Conservation (phyloP, 2,797 vertebrate species). For the Pseudochirops cupreus region DNA sequence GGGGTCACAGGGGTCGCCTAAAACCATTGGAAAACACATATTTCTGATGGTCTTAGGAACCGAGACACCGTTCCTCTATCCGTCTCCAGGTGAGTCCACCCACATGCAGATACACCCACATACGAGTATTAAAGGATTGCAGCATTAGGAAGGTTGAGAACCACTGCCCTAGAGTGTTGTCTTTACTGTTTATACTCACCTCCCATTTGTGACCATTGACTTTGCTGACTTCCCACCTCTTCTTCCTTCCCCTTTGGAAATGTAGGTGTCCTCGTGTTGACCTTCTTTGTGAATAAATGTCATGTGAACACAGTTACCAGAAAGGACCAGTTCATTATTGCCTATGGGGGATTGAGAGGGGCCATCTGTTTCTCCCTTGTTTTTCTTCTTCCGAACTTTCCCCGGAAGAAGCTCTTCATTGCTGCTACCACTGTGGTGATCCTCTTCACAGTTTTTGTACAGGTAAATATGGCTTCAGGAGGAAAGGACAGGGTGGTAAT, state of each 20-base stretch:
- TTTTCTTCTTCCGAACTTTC: slow-evolving; percentile 84
- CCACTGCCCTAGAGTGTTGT: too few relatives aligned
- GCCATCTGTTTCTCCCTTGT: slow-evolving; percentile 86
- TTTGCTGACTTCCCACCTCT: slow-evolving; percentile 32
- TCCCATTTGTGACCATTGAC: background rate
- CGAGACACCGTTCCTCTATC: too few relatives aligned
- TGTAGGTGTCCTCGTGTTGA: slow-evolving; percentile 85
- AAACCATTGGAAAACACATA: too few relatives aligned
- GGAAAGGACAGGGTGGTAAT: background rate
- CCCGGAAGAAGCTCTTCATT: slow-evolving; percentile 85
- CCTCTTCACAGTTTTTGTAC: slow-evolving; percentile 84
- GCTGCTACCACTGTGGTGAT: slow-evolving; percentile 84
- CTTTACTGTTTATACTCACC: background rate
- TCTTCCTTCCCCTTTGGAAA: slow-evolving; percentile 29
- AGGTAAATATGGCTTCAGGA: slow-evolving; percentile 74
- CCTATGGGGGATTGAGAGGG: slow-evolving; percentile 81
- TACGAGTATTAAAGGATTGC: too few relatives aligned
- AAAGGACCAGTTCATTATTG: slow-evolving; percentile 86
- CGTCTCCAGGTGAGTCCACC: too few relatives aligned
- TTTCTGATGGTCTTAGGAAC: too few relatives aligned
- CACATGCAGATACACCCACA: too few relatives aligned
- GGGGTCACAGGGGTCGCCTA: too few relatives aligned
- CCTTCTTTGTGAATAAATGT: slow-evolving; percentile 83
- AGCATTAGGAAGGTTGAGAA: too few relatives aligned
- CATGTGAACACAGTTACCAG: slow-evolving; percentile 82